Evolutionary conservation across 2,888 invertebrate genomes (phyloP), one percentile per base, ranked within the genome.

Genomic region (Helobdella robusta): DNA sequence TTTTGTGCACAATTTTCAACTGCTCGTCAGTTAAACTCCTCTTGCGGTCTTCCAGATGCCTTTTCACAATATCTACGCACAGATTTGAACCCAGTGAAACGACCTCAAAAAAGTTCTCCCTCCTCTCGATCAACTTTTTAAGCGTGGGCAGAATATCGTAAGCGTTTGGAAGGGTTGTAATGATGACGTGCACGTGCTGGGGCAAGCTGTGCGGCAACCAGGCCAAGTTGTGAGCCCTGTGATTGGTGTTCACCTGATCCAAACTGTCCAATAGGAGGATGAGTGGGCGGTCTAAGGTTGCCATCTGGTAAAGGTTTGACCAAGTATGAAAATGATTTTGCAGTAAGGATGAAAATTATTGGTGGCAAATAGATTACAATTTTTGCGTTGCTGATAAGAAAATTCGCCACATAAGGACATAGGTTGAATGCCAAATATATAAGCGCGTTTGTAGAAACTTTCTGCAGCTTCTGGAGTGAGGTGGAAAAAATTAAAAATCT

Each of bases 191-290:
- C 8, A 71, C 70, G 68, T 74, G 63, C 2, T 44, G 36, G 0
- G 72, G 73, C 25, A 73, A 65, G 0, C 44, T n/a, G 15, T 54
- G 63, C 5, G 72, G 72, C n/a, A 74, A 64, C 74, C 74, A 74
- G 20, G 68, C 61, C n/a, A 73, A 69, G 46, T 69, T 67, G 67
- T 71, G 70, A 8, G 72, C 70, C 18, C 62, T 40, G 52, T 72
- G 68, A 20, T 61, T 36, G 2, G 67, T 28, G 20, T 67, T 64
- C 52, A 74, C 68, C 63, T 74, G 74, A 65, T 74, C 74, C 4
- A 74, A 64, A 8, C 72, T 71, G 65, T 73, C 74, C 35, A 73
- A 46, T 52, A 73, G 61, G 23, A 74, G 46, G 23, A 74, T 65
- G 50, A 74, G 66, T n/a, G 72, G 72, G 11, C 68, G 66, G 2